Conservation (phyloP, 2,888 invertebrate genomes). For the Tipula lateralis region DNA sequence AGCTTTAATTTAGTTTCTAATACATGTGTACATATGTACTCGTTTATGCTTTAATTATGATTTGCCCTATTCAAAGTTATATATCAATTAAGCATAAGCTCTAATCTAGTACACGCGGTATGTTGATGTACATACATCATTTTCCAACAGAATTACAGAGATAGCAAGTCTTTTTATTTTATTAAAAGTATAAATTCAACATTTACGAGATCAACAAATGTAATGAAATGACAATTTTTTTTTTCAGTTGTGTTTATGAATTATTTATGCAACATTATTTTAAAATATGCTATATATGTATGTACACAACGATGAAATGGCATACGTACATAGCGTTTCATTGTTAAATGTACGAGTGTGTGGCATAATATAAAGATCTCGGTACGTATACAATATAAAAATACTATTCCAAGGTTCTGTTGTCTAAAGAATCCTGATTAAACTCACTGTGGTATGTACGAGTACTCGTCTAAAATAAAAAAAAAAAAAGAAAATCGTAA, state of each 20-base stretch:
- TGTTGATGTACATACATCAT: too few relatives aligned
- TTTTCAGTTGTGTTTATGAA: not conserved
- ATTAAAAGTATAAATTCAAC: not conserved
- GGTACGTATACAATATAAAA: not conserved
- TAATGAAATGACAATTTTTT: not conserved
- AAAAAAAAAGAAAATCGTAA: not conserved
- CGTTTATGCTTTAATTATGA: not conserved
- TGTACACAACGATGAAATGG: too few relatives aligned
- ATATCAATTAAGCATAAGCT: too few relatives aligned
- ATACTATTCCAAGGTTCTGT: not conserved
- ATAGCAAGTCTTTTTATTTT: not conserved
- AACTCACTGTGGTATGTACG: not conserved
- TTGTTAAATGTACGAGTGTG: too few relatives aligned
- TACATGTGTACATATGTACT: not conserved
- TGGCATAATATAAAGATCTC: not conserved
- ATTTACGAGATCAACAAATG: slow-evolving; percentile 11
- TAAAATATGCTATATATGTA: not conserved
- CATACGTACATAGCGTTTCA: not conserved
- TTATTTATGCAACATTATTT: not conserved
- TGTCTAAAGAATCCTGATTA: not conserved
- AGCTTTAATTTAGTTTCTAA: not conserved
- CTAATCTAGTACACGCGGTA: too few relatives aligned
- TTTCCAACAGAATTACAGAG: not conserved
- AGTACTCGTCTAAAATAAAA: not conserved
- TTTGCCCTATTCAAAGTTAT: not conserved